Evolutionary conservation across 2,888 invertebrate species (phyloP), one percentile per base, ranked within the genome.

Genomic region (Blastobasis lacticolella): DNA sequence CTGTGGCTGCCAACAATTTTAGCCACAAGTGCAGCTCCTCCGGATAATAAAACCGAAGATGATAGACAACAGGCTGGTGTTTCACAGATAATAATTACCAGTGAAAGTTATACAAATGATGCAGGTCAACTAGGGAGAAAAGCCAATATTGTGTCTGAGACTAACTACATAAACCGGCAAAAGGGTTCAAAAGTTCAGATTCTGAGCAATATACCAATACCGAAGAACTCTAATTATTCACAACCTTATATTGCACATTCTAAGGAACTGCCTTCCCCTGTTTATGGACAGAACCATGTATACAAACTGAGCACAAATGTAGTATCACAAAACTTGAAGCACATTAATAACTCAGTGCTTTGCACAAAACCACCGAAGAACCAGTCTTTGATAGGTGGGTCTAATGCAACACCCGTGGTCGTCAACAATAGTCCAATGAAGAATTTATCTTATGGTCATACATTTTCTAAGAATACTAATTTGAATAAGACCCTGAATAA

Each of bases 111-210:
- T 64, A 72, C 80, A 2, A 83, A 75, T 69, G 85, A 87, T 56
- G 57, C 74, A 44, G 77, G 64, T 57, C 78, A 72, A 59, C 52
- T 75, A 23, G 73, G 72, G 51, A 71, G 81, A 60, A 78, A 83
- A 66, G 71, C 80, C 10, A 86, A 85, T 58, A 81, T 85, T 53
- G 78, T 84, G 6, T 75, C 81, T 49, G 87, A 88, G 56, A 78
- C 86, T 23, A 84, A 72, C 64, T 87, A 83, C 53, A 70, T 81
- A 49, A 71, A 72, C 44, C 64, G 81, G 58, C 79, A 83, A 1
- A 87, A 88, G 57, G 57, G 80, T 50, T 81, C 88, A 5, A 89
- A 89, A 74, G 88, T 89, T 46, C 89, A 89, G 61, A 89, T 89
- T 63, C 71, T 89, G 57, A 88, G 89, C 58, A 88, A 88, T 57